Conservation (phyloP, 2,113 vertebrate genomes). For the Paradoxurus hermaphroditus region DNA sequence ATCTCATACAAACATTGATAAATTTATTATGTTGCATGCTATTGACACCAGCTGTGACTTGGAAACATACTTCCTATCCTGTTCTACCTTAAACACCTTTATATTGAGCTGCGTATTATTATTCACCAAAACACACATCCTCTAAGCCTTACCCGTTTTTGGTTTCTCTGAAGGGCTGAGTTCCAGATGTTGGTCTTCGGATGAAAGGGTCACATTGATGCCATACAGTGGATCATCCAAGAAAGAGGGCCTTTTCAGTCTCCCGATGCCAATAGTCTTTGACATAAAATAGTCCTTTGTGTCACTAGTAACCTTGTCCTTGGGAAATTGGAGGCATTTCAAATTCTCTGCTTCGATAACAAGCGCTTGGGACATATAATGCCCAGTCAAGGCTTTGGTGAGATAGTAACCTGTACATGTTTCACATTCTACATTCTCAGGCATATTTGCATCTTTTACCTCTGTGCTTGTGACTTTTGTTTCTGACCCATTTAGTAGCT, state of each 20-base stretch:
- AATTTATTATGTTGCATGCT: slow-evolving; percentile 9
- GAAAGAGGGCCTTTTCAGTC: slow-evolving; percentile 82
- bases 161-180: slow-evolving; percentile 75
- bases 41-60: slow-evolving; percentile 29
- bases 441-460: slow-evolving; percentile 1
- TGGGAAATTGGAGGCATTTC: slow-evolving; percentile 72
- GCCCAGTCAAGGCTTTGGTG: slow-evolving; percentile 73
- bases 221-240: slow-evolving; percentile 79
- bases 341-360: slow-evolving; percentile 70
- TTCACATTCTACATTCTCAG: slow-evolving; percentile 50
- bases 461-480: slow-evolving; percentile 55
- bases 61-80: slow-evolving; percentile 3
- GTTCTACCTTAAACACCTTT: slow-evolving; percentile 49
- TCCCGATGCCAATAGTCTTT: slow-evolving; percentile 81
- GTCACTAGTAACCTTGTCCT: slow-evolving; percentile 71
- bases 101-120: slow-evolving; percentile 60
- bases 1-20: slow-evolving; percentile 59
- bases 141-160: slow-evolving; percentile 79
- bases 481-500: slow-evolving; percentile 70
- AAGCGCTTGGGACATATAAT: slow-evolving; percentile 69
- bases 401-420: slow-evolving; percentile 64
- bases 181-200: slow-evolving; percentile 71
- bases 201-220: slow-evolving; percentile 62
- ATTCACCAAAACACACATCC: slow-evolving; percentile 71
- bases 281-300: slow-evolving; percentile 83